phyloP scores from a whole-genome alignment of 2,113 vertebrate species.

The Hippocampus guttulatus region DNA sequence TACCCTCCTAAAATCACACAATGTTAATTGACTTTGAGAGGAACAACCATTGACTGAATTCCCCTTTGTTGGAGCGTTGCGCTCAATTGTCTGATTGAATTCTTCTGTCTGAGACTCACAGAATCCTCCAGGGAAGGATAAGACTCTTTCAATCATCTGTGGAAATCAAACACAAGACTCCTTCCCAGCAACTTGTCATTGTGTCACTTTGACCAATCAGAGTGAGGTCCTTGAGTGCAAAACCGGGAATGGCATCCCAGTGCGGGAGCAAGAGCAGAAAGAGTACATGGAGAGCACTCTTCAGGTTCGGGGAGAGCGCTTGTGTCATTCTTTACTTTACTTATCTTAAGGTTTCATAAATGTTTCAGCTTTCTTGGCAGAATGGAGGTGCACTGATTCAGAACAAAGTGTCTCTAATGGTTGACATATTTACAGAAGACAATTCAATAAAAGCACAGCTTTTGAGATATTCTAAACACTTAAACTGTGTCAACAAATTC shows the following conservation, averaged over 20 bases:
- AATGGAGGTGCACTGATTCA: slow-evolving; percentile 8
- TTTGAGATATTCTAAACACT: neutral
- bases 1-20: slow-evolving; percentile 3
- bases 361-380: slow-evolving; percentile 43
- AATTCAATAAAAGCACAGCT: neutral
- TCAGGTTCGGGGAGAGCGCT: slow-evolving; percentile 29
- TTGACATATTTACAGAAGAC: neutral
- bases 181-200: slow-evolving; percentile 53
- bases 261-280: slow-evolving; percentile 38
- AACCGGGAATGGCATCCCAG: slow-evolving; percentile 53
- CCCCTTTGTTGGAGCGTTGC: slow-evolving; percentile 5
- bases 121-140: slow-evolving; percentile 33
- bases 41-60: slow-evolving; percentile 5
- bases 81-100: slow-evolving; percentile 39
- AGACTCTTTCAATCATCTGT: slow-evolving; percentile 47
- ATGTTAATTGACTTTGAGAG: slow-evolving; percentile 31
- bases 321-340: slow-evolving; percentile 31
- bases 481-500: neutral
- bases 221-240: slow-evolving; percentile 32
- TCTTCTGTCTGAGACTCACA: slow-evolving; percentile 26
- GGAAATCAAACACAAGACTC: slow-evolving; percentile 41
- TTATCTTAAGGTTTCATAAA: slow-evolving; percentile 35
- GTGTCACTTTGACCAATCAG: slow-evolving; percentile 53
- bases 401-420: slow-evolving; percentile 17
- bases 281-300: slow-evolving; percentile 27